Conservation (phyloP, 2,797 vertebrate genomes). For the Epinephelus awoara region DNA sequence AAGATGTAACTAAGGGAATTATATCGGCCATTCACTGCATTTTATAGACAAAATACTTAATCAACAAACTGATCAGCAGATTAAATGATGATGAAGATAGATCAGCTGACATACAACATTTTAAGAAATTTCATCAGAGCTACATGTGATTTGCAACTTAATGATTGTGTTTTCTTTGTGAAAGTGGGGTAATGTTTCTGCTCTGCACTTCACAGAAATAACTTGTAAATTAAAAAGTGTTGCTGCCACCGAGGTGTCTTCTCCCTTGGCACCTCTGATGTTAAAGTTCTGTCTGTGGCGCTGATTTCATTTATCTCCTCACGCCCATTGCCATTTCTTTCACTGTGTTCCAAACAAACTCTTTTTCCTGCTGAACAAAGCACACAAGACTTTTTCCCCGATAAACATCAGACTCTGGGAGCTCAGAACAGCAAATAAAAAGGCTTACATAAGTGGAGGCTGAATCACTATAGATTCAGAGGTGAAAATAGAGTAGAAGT, state of each 20-base stretch:
- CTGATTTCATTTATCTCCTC: constrained; percentile 1
- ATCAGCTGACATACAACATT: too few species aligned
- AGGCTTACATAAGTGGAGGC: neutral
- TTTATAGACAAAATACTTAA: neutral
- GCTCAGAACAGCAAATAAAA: neutral
- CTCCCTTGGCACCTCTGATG: neutral
- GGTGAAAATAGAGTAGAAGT: neutral
- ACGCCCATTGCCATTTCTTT: neutral
- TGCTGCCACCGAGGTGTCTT: neutral
- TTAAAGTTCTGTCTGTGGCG: neutral
- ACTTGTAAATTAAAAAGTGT: constrained; percentile 12
- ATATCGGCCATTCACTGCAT: neutral
- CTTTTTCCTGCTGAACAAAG: neutral
- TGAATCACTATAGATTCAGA: neutral
- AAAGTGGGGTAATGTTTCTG: neutral
- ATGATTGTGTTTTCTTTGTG: neutral
- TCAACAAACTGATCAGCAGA: neutral
- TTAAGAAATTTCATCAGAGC: neutral
- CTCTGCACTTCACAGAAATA: neutral
- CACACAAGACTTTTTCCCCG: neutral
- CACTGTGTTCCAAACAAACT: neutral
- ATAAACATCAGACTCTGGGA: neutral
- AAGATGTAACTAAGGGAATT: neutral
- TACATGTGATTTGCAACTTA: neutral
- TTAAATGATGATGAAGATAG: neutral